phyloP scores from a whole-genome alignment of 2,113 vertebrate species.

The Cygnus atratus region DNA sequence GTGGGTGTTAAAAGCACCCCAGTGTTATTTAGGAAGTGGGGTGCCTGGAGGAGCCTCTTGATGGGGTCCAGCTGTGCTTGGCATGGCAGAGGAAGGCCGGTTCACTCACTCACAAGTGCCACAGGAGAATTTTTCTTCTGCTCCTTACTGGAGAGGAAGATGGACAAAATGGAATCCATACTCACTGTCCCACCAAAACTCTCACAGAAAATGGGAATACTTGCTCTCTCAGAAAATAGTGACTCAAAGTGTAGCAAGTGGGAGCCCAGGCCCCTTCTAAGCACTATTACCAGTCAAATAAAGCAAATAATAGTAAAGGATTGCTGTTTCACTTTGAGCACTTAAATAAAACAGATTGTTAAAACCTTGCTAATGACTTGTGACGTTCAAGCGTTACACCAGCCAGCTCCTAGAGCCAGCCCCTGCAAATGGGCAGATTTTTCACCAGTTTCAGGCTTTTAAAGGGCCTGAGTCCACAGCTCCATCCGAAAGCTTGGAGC shows the following conservation, averaged over 20 bases:
- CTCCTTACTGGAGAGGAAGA: neutral
- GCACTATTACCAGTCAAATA: conserved; percentile 32
- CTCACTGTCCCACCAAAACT: neutral
- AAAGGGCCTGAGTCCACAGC: neutral
- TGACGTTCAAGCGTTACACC: neutral
- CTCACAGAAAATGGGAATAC: neutral
- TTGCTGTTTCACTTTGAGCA: conserved; percentile 14
- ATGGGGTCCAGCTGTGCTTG: neutral
- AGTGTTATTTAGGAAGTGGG: too few species aligned
- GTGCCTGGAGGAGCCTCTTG: too few species aligned
- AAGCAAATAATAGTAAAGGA: conserved; percentile 54
- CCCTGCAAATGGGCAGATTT: neutral
- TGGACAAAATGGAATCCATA: neutral
- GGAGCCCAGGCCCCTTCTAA: conserved; percentile 13
- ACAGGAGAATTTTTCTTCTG: too few species aligned
- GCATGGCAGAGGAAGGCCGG: neutral
- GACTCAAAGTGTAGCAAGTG: neutral
- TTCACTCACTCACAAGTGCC: neutral
- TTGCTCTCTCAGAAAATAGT: neutral
- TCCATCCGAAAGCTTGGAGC: neutral
- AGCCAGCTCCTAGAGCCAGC: neutral
- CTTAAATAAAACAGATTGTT: neutral
- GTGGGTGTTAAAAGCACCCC: too few species aligned
- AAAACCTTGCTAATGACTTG: neutral
- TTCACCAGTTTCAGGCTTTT: neutral